Base-by-base conservation (phyloP, 1,140 invertebrate species). In the Anastrepha ludens region DNA sequence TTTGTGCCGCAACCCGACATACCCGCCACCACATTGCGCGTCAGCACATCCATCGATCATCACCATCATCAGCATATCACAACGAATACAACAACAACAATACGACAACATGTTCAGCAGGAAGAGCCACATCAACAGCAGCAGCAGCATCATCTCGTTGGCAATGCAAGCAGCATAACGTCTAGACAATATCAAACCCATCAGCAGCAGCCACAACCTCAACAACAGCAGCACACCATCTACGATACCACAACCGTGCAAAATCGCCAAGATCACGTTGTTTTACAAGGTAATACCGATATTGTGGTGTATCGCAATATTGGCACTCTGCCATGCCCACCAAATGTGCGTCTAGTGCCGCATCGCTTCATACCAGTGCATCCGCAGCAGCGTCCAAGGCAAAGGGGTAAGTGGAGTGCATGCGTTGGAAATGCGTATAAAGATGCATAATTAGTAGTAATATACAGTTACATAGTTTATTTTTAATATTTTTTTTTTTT, bases 231-330 rank as follows among this genome's bases (percentile, higher is more conserved):
- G 60, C 86, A 78, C 44, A 64, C 81, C 55, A 39, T 87, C 47
- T 85, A 85, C 55, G 67, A 86, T 41, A 87, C 39, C 7, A 81
- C 70, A 60, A 87, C 88, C 8, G 86, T 86, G 44, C 87, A 89
- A 15, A 89, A 88, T 85, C 55, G 86, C 29, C 59, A 87, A 41
- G 88, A 87, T 88, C 91, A 92, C 81, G 86, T 91, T 85, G 81
- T 91, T 65, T 88, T 92, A 39, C 91, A 92, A 60, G 90, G 89
- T 85, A 90, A 89, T 65, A 91, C 89, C 86, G 92, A 92, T 47
- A 91, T 92, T 87, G 87, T 92, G 85, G 87, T 92, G 0, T 92
- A 92, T 85, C 91, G 90, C 85, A 92, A 92, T 81, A 88, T 92
- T 70, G 91, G 90, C 55, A 87, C 90, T 0, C 89, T 92, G 74